phyloP scores from a whole-genome alignment of 1,140 invertebrate species.

The Holotrichia oblita region DNA sequence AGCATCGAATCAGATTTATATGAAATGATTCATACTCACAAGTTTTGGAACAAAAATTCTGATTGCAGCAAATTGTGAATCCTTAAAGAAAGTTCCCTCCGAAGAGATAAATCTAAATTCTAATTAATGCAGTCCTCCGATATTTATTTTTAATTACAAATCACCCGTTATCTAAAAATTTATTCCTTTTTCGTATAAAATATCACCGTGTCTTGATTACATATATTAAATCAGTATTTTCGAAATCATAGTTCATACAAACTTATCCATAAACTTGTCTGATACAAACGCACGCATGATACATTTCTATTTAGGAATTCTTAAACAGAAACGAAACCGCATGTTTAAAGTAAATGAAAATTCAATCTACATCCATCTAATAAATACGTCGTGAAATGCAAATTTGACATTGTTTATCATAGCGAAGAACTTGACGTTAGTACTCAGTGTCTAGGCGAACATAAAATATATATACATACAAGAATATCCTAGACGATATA shows the following conservation, averaged over 20 bases:
- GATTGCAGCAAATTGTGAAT: no score
- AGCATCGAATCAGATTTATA: not conserved
- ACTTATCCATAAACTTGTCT: no score
- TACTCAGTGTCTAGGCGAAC: not conserved
- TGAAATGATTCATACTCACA: not conserved
- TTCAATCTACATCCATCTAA: not conserved
- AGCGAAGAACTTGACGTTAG: not conserved
- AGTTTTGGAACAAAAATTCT: not conserved
- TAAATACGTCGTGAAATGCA: not conserved
- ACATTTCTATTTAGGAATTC: not conserved
- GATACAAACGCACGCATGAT: not conserved
- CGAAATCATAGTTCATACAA: no score
- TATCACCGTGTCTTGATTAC: no score
- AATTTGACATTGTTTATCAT: slow-evolving; percentile 25
- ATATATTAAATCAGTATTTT: no score
- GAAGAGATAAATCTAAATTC: no score
- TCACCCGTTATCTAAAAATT: no score
- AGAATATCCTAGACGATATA: not conserved
- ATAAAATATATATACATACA: not conserved
- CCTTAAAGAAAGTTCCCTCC: no score
- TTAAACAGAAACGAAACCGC: no score
- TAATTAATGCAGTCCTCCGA: no score
- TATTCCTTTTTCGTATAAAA: no score
- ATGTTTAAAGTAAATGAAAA: not conserved
- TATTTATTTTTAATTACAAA: no score